Evolutionary conservation across 2,888 invertebrate genomes (phyloP), one percentile per base, ranked within the genome.

Genomic region (Drosophila quinaria): DNA sequence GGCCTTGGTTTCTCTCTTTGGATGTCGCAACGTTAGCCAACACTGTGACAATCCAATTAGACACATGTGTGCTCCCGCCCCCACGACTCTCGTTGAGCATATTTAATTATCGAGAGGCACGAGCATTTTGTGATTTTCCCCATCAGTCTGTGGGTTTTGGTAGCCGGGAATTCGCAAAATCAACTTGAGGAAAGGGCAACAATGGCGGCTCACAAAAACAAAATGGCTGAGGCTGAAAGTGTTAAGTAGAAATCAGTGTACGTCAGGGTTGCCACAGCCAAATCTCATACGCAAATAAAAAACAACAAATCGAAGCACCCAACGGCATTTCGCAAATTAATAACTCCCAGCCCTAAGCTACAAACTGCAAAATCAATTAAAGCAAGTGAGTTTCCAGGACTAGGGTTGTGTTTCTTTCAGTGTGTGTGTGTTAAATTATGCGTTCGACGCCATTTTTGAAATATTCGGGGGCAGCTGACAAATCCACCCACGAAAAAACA

Each of bases 171-270:
- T 35, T 64, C 47, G 44, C 22, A 44, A 69, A 72, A 80, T 68
- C 74, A 82, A 82, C 83, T 87, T 78, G 62, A 66, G 70, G 62
- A 41, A n/a, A 0, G 47, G 70, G 73, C 63, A 59, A 72, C 79
- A 84, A 81, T 84, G 84, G 84, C 72, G 84, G 67, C 62, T 72
- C 65, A 62, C 8, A 65, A 81, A 78, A 79, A 79, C 80, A 77
- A 89, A 86, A 86, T 86, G 86, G 89, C 75, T 71, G 80, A 88
- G 86, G 89, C 75, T 71, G 80, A 88, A 87, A 89, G 87, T 86
- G 85, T 87, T 87, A 86, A 86, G 89, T 87, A 85, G 85, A 86
- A 86, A 86, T 89, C 87, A 81, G 78, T 89, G 84, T 87, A 64
- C 54, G 65, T 44, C 19, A 31, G 60, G 37, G 65, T 39, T 64